A percentile compares a stretch with the other conserved stretches of the same genome.
These are phyloP conservation scores for Dryobota labecula DNA, from an alignment of 2,888 invertebrate species.

Conservation along the genomic window DNA sequence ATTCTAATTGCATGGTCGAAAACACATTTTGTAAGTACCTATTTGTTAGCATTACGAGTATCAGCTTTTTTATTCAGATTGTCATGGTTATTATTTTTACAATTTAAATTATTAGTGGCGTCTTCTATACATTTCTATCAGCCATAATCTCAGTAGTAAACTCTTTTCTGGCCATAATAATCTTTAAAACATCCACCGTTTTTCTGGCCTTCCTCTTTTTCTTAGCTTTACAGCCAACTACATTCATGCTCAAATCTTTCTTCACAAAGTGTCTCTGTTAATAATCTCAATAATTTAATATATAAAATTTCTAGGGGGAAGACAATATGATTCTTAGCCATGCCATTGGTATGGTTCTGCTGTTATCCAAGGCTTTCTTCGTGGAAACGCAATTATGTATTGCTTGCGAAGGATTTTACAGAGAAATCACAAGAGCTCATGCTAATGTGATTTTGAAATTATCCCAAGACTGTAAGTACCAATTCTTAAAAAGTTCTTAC, in stretches of 20 bases:
- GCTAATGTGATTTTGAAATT: slow-evolving; percentile 28
- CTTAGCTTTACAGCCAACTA: neutral
- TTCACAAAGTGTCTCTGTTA: neutral
- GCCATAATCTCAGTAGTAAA: neutral
- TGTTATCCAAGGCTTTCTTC: slow-evolving; percentile 25
- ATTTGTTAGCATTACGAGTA: neutral
- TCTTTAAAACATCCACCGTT: neutral
- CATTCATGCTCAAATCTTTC: neutral
- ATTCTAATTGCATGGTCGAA: slow-evolving; percentile 22
- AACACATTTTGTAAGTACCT: slow-evolving; percentile 31
- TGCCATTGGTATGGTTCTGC: slow-evolving; percentile 23
- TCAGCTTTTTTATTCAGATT: neutral
- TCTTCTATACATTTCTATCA: neutral
- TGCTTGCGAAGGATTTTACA: slow-evolving; percentile 40
- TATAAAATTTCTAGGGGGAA: neutral
- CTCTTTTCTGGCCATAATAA: neutral
- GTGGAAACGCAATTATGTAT: slow-evolving; percentile 30
- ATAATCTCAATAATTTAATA: neutral
- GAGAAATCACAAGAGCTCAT: slow-evolving; percentile 18
- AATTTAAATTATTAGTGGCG: neutral
- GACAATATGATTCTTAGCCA: slow-evolving; percentile 21
- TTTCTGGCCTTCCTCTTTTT: neutral
- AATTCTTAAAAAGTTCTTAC: neutral
- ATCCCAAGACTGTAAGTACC: slow-evolving; percentile 39
- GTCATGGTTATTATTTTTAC: neutral